A percentile compares a stretch with the other conserved stretches of the same genome.
Conservation (phyloP, 2,797 vertebrate genomes). For the Acrocephalus scirpaceus region DNA sequence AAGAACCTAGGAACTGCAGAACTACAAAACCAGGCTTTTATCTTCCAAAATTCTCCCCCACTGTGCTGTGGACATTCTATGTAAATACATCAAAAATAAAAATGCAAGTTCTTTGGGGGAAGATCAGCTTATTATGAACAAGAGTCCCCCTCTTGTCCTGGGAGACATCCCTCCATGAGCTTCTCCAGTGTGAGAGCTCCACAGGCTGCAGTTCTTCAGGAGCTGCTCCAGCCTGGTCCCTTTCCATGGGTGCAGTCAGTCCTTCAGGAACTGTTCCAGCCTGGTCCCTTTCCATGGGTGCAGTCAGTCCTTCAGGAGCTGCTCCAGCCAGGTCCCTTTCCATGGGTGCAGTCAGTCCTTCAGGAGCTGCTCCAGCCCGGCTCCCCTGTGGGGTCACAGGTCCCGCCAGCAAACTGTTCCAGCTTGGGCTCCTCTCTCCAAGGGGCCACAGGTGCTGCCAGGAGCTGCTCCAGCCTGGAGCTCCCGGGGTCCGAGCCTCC, state of each 20-base stretch:
- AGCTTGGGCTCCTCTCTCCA: neutral
- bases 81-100: neutral
- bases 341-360: neutral
- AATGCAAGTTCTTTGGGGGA: neutral
- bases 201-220: too few relatives aligned
- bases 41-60: neutral
- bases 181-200: neutral
- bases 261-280: neutral
- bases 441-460: neutral
- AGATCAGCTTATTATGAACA: neutral
- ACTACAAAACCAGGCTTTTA: neutral
- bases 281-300: neutral
- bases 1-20: neutral
- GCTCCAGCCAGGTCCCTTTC: neutral
- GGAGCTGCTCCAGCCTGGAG: neutral
- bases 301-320: neutral
- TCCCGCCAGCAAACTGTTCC: neutral
- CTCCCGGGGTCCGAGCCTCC: neutral
- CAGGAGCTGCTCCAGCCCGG: neutral
- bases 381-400: neutral
- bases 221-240: neutral
- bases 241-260: neutral
- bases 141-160: accelerated
- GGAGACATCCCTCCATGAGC: neutral
- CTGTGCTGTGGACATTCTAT: neutral